Evolutionary conservation across 2,797 vertebrate species (phyloP), one percentile per base, ranked within the genome.

Genomic region (Oreonectes daqikongensis): DNA sequence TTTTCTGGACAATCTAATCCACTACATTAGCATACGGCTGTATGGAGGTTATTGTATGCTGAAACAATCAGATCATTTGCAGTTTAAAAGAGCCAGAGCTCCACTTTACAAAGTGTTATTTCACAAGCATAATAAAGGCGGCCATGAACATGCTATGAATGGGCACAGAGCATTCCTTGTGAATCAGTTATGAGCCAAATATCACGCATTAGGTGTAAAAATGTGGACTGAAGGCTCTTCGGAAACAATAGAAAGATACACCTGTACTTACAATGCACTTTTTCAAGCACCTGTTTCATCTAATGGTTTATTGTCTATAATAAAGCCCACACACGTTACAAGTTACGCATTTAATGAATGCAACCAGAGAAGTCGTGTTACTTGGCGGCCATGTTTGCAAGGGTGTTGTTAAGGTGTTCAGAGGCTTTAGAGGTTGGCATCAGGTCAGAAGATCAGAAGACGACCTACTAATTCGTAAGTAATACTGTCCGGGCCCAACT

Each of bases 1-100:
- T 66, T 70, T 60, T 73, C 44, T 17, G 28, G 48, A 57, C 38
- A 55, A 50, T 42, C 12, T 42, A 15, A 42, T 79, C 72, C 55
- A 42, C 68, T 46, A 82, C 20, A 90, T 90, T 90, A 90, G 84
- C 88, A 90, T 90, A 81, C 84, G 85, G 85, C 87, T 91, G 90
- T 90, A 85, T 89, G 82, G 65, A 84, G 75, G 66, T 70, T 77
- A 77, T 77, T 77, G 67, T 64, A 77, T 77, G 67, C 57, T 61
- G 17, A 80, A 85, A 92, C 87, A 92, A 89, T 86, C 83, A 82
- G 59, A 73, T 67, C 57, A 61, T 79, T 66, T 50, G 78, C 73
- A 77, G 42, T 77, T 82, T 74, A 83, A 74, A 68, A 70, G 75
- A 77, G 32, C 35, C 65, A 69, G 66, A 78, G 71, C 69, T 40